Evolutionary conservation across 2,113 vertebrate genomes (phyloP).

Genomic region (Chelonoidis abingdonii): DNA sequence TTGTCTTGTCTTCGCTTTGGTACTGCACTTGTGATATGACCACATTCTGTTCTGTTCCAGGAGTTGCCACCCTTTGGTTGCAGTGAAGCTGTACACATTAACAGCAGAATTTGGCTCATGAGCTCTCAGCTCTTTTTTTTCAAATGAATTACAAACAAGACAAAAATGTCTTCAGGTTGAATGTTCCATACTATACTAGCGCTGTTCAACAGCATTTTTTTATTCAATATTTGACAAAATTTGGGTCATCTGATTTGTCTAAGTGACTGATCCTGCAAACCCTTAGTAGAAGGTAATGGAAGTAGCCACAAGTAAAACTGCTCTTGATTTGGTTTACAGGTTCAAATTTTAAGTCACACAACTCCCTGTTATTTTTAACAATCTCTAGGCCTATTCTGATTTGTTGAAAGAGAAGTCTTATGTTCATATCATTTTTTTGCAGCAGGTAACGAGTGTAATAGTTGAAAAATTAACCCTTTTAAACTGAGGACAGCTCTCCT

Average conservation of each 20-base stretch:
- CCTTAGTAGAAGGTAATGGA: background rate
- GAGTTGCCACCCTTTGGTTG: background rate
- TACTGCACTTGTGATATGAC: background rate
- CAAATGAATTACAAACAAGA: background rate
- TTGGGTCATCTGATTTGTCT: background rate
- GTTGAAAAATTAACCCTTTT: background rate
- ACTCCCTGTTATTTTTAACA: background rate
- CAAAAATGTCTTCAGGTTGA: background rate
- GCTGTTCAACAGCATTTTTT: background rate
- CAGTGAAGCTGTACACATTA: background rate
- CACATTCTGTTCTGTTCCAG: background rate
- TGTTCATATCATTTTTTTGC: background rate
- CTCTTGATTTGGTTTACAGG: background rate
- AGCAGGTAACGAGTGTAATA: background rate
- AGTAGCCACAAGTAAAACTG: background rate
- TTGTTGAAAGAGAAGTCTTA: background rate
- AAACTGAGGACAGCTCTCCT: background rate
- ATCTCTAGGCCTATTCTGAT: background rate
- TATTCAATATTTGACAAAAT: background rate
- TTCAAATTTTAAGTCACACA: background rate
- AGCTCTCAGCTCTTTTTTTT: background rate
- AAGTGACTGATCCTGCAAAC: background rate
- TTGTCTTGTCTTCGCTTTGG: background rate
- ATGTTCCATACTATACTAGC: rapidly evolving
- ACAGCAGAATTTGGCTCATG: background rate